Evolutionary conservation across 2,797 vertebrate species (phyloP).

Genomic region (Coluber constrictor): DNA sequence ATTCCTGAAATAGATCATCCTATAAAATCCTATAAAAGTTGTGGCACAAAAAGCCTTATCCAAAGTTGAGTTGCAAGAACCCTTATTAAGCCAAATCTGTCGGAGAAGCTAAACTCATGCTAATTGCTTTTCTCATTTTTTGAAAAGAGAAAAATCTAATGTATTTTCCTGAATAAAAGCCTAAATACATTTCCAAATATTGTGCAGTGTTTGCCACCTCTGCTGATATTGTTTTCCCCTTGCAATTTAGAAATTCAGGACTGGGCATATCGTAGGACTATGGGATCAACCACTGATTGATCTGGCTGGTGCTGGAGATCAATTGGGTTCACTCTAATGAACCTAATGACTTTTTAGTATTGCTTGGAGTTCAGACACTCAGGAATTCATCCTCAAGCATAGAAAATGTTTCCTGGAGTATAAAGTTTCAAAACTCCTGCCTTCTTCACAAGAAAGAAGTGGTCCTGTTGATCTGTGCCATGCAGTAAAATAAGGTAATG

Average conservation of each 20-base stretch:
- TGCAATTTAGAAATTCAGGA: not conserved
- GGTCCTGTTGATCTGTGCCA: not conserved
- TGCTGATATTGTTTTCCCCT: not conserved
- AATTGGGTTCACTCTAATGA: not conserved
- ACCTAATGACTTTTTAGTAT: not conserved
- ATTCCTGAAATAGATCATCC: no score
- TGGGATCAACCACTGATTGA: not conserved
- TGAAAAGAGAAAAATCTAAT: not conserved
- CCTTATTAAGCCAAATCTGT: not conserved
- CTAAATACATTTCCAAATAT: not conserved
- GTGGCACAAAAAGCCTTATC: not conserved
- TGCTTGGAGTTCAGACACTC: not conserved
- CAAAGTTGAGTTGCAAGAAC: not conserved
- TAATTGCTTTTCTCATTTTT: not conserved
- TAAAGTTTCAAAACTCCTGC: not conserved
- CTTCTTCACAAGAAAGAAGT: not conserved
- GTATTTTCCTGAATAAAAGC: not conserved
- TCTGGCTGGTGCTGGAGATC: not conserved
- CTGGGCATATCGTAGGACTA: no score
- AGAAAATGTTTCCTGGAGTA: not conserved
- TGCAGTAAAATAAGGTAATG: slow-evolving; percentile 1
- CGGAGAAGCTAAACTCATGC: not conserved
- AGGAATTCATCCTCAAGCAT: not conserved
- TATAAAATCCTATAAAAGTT: not conserved
- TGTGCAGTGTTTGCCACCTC: not conserved